Conservation (phyloP, 2,113 vertebrate species). For the Gallinago jamesoni region DNA sequence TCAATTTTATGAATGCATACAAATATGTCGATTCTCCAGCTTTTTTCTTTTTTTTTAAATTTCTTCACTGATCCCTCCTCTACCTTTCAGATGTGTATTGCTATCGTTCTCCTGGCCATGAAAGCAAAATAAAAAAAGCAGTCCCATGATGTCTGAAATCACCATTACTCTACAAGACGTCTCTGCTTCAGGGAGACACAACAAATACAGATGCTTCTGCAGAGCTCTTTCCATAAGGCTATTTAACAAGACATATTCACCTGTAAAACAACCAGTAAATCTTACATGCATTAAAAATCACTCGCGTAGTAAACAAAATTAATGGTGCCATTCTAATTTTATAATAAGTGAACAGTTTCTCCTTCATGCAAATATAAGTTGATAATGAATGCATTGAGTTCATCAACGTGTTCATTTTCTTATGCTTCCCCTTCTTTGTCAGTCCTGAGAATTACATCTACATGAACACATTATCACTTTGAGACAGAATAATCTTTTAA, state of each 20-base stretch:
- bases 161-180: neutral
- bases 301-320: conserved; percentile 27
- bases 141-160: neutral
- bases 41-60: neutral
- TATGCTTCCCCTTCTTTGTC: neutral
- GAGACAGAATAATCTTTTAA: neutral
- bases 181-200: neutral
- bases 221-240: neutral
- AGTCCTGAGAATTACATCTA: neutral
- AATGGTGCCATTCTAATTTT: conserved; percentile 29
- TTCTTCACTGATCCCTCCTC: neutral
- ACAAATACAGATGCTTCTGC: neutral
- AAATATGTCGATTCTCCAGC: neutral
- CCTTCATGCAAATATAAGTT: conserved; percentile 21
- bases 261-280: neutral
- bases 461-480: neutral
- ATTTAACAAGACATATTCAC: neutral
- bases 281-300: neutral
- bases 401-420: conserved; percentile 10
- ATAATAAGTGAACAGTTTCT: conserved; percentile 12
- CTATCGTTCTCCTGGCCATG: neutral
- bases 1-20: neutral
- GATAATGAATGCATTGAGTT: conserved; percentile 5
- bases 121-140: neutral
- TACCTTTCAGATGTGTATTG: neutral